Evolutionary conservation across 2,888 invertebrate species (phyloP), one percentile per base, ranked within the genome.

Genomic region (Lordiphosa andalusiaca): DNA sequence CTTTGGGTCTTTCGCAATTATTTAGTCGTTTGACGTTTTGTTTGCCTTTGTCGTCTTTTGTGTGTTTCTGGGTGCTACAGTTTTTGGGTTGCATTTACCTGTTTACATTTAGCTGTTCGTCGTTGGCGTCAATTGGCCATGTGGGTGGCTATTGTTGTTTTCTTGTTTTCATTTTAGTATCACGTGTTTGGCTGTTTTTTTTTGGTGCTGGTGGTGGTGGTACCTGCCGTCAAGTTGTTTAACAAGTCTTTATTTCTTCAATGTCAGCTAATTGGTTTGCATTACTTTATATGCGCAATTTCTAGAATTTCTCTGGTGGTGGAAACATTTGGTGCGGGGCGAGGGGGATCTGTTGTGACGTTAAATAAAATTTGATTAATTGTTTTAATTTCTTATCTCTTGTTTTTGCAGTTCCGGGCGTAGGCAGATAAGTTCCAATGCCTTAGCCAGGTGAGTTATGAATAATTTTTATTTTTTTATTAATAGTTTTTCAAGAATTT

Each of bases 351-450:
- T n/a, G n/a, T n/a, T n/a, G n/a, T n/a, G n/a, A 36, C 23, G 53
- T 35, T 44, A 37, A 48, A 21, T 36, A 38, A 25, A 38, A 2
- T 49, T 37, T 21, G 16, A 19, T 35, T 6, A 10, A 38, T 10
- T n/a, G 38, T 6, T 6, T 19, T 9, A 9, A 16, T 23, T 49
- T 53, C 25, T 39, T 44, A 23, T 51, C n/a, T 10, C n/a, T 19
- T 19, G 44, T 64, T 51, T 51, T 92, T 94, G 82, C 92, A 95
- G 95, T 90, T 93, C 95, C 87, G 93, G 93, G 77, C 94, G 94
- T 90, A 92, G 95, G 88, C 94, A 95, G 90, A 91, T 95, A 77
- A 94, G 95, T 87, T 94, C 95, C 87, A 95, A 95, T 93, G 95
- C 95, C 88, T 91, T 95, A 93, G 95, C 95, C 84, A 95, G 95